Evolutionary conservation across 2,888 invertebrate species (phyloP), one percentile per base, ranked within the genome.

Genomic region (Parasteatoda lunata): DNA sequence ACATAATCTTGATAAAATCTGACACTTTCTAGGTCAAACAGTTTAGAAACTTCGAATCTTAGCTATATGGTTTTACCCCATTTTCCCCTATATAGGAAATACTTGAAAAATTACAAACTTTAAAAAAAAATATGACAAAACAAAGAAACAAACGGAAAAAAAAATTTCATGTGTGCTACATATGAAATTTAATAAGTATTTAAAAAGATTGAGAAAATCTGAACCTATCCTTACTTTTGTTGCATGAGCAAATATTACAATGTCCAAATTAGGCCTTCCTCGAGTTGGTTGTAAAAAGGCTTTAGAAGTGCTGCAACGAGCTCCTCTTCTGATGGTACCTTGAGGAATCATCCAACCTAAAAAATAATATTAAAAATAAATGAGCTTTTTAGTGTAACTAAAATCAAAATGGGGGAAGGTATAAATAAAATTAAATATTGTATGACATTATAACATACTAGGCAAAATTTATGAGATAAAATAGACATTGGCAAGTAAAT

Each of bases 221-320:
- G 6, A 30, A 45, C 13, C 13, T 51, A 6, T 48, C 52, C 65
- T 86, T 49, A 89, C 89, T 49, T 89, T 88, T 0, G 89, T 90
- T 7, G 80, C 90, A 48, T 90, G 89, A 49, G 90, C 90, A 66
- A 84, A 89, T 0, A 94, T 92, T 79, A 95, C 90, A 3, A 96
- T 93, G 77, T 95, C 94, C 5, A 96, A 92, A 91, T 96, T 96
- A 75, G 91, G 92, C 75, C 94, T 93, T 3, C 90, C 86, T 86
- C 91, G 90, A 5, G 90, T 90, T 3, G 91, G 91, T 51, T 90
- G 73, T 3, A 92, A 90, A 85, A 90, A 92, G 5, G 91, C 91
- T 82, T 90, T 90, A 11, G 91, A 89, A 11, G 91, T 90, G 64
- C 91, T 91, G 77, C 91, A 90, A n/a, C 92, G 89, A 15, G 90